Evolutionary conservation across 2,888 invertebrate genomes (phyloP), one percentile per base, ranked within the genome.

Genomic region (Tenthredo mesomela): DNA sequence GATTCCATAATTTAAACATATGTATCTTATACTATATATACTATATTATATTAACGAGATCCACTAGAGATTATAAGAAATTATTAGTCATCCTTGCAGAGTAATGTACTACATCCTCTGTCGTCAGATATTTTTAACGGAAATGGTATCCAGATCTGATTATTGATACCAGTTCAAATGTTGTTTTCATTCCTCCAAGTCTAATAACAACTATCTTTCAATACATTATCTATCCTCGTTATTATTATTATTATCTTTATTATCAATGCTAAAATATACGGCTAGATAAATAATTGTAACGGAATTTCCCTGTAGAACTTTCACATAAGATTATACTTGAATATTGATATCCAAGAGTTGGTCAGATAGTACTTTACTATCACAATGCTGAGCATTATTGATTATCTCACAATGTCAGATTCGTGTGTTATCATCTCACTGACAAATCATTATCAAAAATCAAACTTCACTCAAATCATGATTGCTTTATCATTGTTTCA

Each of bases 401-500:
- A 54, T n/a, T 67, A 67, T 67, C 33, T 67, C 6, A 25, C 25
- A 21, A 10, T 21, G 21, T 25, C 10, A 10, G 15, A 18, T 67
- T 12, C 6, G 5, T 33, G 12, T 25, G 18, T 73, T 43, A 40
- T 43, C 71, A 40, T 43, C 71, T n/a, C 40, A 33, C 12, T 2
- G 10, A 18, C 70, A 9, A 40, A 71, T 40, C 18, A 37, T 65
- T 25, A 67, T 67, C 67, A 67, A 6, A 33, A 43, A 73, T 73
- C 21, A 40, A 73, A 43, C n/a, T 43, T n/a, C 21, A 43, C n/a
- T 47, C 25, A 43, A 40, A 43, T 29, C 0, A 25, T 9, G 43
- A 43, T 73, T 73, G 21, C 21, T 43, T 50, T 40, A 50, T 50
- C 21, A 50, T 82, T 21, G n/a, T 80, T 85, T 18, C 58, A 83